Evolutionary conservation across 2,113 vertebrate species (phyloP), one percentile per base, ranked within the genome.

Genomic region (Oryzias melastigma): DNA sequence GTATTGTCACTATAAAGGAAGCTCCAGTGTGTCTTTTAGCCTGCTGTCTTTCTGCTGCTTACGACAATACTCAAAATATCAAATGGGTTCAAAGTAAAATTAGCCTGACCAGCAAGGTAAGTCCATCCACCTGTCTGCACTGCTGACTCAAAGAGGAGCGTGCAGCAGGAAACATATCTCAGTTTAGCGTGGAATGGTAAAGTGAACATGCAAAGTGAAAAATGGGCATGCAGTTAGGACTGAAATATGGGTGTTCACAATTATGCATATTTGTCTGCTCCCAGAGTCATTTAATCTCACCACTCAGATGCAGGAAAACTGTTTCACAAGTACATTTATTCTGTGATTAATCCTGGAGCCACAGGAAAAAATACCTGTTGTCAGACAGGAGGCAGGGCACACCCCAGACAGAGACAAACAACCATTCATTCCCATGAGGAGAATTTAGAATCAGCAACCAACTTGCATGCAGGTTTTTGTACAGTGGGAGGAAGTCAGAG

Each of bases 211-310:
- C 77, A 82, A 67, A 62, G 72, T 90, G 83, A 89, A 85, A 90
- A 88, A 89, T 68, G 84, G 83, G 79, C 63, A 53, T 22, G 68
- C 72, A 76, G 78, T 82, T 78, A 81, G 76, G 62, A 66, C 24
- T 90, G 85, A 87, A 90, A 90, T 86, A 90, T 86, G 81, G 80
- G 83, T 65, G 79, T 69, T 86, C 79, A 74, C 65, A 65, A 65
- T 70, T 81, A 77, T 73, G 65, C 80, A 80, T 78, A 89, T 89
- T 88, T 85, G 78, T 87, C 83, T 80, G 80, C 73, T 78, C 29
- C 61, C 78, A 68, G 78, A 84, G 86, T 90, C 87, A 82, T 81
- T 90, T 87, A 84, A 90, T 89, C 83, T 85, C 70, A 68, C 65
- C 78, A 80, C 73, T 84, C 75, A 69, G 72, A 81, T 44, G 65